Conservation (phyloP, 2,888 invertebrate genomes). For the Ferdinandea cuprea region DNA sequence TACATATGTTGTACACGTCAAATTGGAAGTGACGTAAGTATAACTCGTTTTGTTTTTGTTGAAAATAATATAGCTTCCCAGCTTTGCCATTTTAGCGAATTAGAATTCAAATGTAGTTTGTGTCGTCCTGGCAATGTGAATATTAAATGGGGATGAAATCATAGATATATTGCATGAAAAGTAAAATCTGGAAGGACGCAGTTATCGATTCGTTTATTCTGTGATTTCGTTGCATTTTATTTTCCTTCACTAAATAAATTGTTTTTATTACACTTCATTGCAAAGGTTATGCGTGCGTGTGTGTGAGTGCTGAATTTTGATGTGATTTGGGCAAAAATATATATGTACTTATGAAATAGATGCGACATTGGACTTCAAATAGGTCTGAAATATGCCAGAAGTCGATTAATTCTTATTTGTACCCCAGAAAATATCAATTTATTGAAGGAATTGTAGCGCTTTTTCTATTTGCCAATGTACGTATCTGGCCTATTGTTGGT, state of each 20-base stretch:
- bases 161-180: slow-evolving; percentile 58
- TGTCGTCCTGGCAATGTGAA: slow-evolving; percentile 27
- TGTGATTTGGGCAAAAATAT: slow-evolving; percentile 40
- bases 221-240: slow-evolving; percentile 57
- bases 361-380: slow-evolving; percentile 21
- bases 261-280: slow-evolving; percentile 61
- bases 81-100: slow-evolving; percentile 35
- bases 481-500: no score
- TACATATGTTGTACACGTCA: slow-evolving; percentile 70
- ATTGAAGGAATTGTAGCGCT: no score
- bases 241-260: slow-evolving; percentile 63
- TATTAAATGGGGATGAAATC: slow-evolving; percentile 54
- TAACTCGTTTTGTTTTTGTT: slow-evolving; percentile 26
- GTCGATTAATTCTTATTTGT: slow-evolving; percentile 29
- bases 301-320: slow-evolving; percentile 47
- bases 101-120: slow-evolving; percentile 33
- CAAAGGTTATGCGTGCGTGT: slow-evolving; percentile 41
- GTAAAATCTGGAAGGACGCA: slow-evolving; percentile 61
- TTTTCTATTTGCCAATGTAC: no score
- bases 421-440: no score
- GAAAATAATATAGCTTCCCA: slow-evolving; percentile 18
- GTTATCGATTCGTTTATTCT: slow-evolving; percentile 51
- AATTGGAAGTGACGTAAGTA: slow-evolving; percentile 70
- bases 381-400: slow-evolving; percentile 46
- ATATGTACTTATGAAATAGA: slow-evolving; percentile 33